A percentile compares a stretch with the other conserved stretches of the same genome.
phyloP scores from a whole-genome alignment of 2,888 invertebrate species.

The Tipula confusa region DNA sequence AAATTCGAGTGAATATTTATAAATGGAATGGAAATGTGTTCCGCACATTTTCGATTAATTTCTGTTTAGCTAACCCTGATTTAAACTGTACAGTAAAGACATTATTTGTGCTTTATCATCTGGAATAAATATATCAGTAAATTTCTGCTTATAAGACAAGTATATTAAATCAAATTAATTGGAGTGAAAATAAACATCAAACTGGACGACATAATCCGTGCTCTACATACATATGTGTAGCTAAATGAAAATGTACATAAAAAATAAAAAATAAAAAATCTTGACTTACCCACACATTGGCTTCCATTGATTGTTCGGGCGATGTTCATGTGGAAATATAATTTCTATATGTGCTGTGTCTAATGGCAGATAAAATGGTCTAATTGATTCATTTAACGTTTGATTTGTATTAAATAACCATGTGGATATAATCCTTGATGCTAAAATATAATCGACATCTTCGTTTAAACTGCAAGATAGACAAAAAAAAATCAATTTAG shows the following conservation, averaged over 20 bases:
- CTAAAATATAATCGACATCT: constrained; percentile 46
- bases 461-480: constrained; percentile 34
- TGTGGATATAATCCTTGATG: constrained; percentile 49
- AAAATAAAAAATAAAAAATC: neutral
- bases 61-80: too few relatives aligned
- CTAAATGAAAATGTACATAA: neutral
- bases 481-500: neutral
- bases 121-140: too few relatives aligned
- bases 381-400: constrained; percentile 41
- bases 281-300: constrained; percentile 49
- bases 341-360: constrained; percentile 50
- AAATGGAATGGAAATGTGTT: too few relatives aligned
- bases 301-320: constrained; percentile 46
- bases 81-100: too few relatives aligned
- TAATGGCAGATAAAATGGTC: constrained; percentile 42
- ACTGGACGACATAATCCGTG: constrained; percentile 14
- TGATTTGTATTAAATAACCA: constrained; percentile 50
- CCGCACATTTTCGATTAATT: too few relatives aligned
- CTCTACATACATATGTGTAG: neutral
- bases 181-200: neutral
- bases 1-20: too few relatives aligned
- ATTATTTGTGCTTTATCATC: too few relatives aligned
- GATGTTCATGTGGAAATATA: constrained; percentile 49
- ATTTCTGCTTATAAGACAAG: too few relatives aligned
- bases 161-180: neutral